phyloP scores from a whole-genome alignment of 2,113 vertebrate species.

The Phoenicopterus ruber region DNA sequence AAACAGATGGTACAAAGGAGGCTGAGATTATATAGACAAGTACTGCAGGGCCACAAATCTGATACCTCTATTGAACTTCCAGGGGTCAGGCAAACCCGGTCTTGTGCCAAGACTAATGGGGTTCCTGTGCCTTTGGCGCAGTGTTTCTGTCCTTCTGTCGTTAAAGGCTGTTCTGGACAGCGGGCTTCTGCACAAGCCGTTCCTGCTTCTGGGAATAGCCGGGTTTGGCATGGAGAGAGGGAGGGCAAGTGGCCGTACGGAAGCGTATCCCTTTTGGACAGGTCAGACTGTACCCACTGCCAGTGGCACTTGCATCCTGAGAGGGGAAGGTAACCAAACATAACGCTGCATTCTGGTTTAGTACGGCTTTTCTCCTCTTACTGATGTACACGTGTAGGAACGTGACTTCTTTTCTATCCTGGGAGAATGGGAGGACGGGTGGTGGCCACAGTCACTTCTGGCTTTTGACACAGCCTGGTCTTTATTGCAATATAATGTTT shows the following conservation, averaged over 20 bases:
- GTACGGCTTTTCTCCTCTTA: background rate
- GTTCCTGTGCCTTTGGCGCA: background rate
- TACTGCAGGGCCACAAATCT: conserved; percentile 3
- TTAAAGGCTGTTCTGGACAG: background rate
- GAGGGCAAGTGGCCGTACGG: background rate
- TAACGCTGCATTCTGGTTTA: background rate
- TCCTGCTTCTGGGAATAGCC: background rate
- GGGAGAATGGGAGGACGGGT: background rate
- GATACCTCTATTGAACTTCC: background rate
- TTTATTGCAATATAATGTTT: conserved; percentile 15
- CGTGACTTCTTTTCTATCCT: background rate
- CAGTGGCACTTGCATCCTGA: background rate
- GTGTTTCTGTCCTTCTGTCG: background rate
- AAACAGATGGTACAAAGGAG: conserved; percentile 58
- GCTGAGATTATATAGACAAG: conserved; percentile 10
- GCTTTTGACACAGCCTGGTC: background rate
- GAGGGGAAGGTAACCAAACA: background rate
- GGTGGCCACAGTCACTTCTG: accelerated
- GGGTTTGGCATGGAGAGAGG: background rate
- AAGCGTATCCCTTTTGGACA: background rate
- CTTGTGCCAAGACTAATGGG: background rate
- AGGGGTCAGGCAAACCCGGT: conserved; percentile 9
- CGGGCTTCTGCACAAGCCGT: background rate
- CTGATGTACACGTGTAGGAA: background rate
- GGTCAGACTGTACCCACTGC: background rate